Base-by-base conservation (phyloP, 2,113 vertebrate species). In the Myrmecophaga tridactyla region DNA sequence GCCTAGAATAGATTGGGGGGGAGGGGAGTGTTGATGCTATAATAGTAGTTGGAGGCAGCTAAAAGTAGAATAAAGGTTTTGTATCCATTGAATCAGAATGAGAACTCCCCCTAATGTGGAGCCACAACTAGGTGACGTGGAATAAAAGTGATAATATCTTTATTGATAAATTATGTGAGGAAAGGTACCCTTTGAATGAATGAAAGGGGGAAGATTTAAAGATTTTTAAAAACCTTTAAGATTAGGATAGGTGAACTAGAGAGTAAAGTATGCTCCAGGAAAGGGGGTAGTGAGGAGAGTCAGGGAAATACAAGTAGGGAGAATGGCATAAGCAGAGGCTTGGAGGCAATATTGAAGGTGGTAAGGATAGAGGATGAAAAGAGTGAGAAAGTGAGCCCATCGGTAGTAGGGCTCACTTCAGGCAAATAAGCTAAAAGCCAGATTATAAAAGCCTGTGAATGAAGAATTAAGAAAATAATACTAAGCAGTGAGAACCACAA, bases 61-160 rank as follows among this genome's bases (percentile, higher is more conserved):
- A 53, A 56, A 93, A 90, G 15, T 67, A 65, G 27, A 58, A 63
- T 73, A 63, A 62, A 88, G 73, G 9, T n/a, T 62, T 69, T 73
- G 10, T 41, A 53, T 83, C 25, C 39, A 3, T 7, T 73, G 82
- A 78, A 51, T 23, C 36, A 69, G 67, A 94, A 23, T 63, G 56
- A 94, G 39, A 80, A 39, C 36, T 75, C 27, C 11, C 6, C 29
- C 18, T n/a, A 85, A 3, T 15, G 31, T 39, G 34, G 31, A 88
- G 13, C 29, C 58, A 80, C 36, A 76, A 0, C 34, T 3, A 58
- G 25, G 43, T 58, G 29, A 83, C 27, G 2, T 58, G 36, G 31
- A 62, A 53, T 86, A 41, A 81, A 89, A 62, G 51, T 43, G 36
- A 58, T 60, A 51, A 7, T 53, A 31, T 60, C 17, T 60, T 70